phyloP scores from a whole-genome alignment of 2,797 vertebrate species.

The Pyrocephalus nanus region DNA sequence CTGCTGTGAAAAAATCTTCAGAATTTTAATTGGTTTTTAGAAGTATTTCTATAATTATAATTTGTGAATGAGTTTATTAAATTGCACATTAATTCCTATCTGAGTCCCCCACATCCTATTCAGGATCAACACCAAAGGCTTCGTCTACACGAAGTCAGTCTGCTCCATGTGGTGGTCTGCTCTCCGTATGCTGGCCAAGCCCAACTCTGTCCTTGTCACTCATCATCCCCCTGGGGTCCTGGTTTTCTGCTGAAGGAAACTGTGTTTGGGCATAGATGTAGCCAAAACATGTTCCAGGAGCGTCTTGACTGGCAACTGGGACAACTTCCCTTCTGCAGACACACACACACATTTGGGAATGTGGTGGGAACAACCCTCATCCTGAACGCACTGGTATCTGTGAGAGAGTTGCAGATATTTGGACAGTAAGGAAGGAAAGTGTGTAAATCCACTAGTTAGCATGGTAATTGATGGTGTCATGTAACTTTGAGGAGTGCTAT shows the following conservation, averaged over 20 bases:
- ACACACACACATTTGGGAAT: fast-evolving
- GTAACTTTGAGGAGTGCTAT: background rate
- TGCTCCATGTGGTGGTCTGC: background rate
- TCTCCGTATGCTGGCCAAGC: background rate
- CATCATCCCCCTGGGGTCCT: background rate
- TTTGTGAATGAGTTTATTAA: background rate
- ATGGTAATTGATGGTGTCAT: background rate
- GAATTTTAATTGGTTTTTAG: background rate
- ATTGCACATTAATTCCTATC: background rate
- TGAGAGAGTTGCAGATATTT: background rate
- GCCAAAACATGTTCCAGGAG: background rate
- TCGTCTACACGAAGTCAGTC: background rate
- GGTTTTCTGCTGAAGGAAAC: background rate
- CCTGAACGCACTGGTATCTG: background rate
- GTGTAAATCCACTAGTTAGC: background rate
- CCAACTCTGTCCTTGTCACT: background rate
- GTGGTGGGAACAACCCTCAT: background rate
- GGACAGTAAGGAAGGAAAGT: background rate
- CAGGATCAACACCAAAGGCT: background rate
- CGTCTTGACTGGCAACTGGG: background rate
- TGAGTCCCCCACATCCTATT: background rate
- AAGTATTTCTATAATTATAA: background rate
- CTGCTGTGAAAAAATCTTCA: background rate
- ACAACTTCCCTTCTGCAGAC: background rate
- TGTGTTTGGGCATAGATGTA: background rate